Conservation (phyloP, 1,140 invertebrate genomes). For the Sycophila sp. region DNA sequence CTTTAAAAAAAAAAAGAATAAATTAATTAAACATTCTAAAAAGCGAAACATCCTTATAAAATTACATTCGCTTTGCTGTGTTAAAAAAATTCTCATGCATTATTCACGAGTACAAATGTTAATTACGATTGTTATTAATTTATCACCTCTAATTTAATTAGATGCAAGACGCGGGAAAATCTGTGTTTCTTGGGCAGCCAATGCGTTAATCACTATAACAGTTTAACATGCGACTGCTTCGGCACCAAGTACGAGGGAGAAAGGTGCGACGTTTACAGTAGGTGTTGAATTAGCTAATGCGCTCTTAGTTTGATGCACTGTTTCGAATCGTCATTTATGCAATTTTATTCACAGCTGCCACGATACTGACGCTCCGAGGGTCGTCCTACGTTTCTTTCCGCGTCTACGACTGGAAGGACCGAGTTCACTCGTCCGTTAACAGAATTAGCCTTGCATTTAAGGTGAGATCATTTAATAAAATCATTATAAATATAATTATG, state of each 20-base stretch:
- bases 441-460: conserved; percentile 89
- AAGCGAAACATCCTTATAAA: no score
- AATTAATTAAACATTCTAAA: no score
- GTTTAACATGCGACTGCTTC: conserved; percentile 89
- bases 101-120: no score
- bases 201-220: conserved; percentile 90
- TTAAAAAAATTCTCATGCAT: no score
- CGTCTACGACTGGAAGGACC: conserved; percentile 92
- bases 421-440: conserved; percentile 86
- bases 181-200: conserved; percentile 84
- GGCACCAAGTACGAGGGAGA: conserved; percentile 90
- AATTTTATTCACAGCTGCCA: conserved; percentile 74
- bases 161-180: conserved; percentile 80
- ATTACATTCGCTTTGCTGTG: no score
- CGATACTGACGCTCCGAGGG: conserved; percentile 85
- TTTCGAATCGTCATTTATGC: not conserved
- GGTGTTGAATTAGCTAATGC: conserved; percentile 63
- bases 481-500: no score
- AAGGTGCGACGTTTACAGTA: conserved; percentile 89
- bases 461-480: no score
- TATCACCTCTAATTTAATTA: conserved; percentile 43
- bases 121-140: not conserved
- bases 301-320: not conserved
- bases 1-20: no score
- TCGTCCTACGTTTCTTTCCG: conserved; percentile 93